phyloP scores from a whole-genome alignment of 2,888 invertebrate species.

The Drosophila kuntzei region DNA sequence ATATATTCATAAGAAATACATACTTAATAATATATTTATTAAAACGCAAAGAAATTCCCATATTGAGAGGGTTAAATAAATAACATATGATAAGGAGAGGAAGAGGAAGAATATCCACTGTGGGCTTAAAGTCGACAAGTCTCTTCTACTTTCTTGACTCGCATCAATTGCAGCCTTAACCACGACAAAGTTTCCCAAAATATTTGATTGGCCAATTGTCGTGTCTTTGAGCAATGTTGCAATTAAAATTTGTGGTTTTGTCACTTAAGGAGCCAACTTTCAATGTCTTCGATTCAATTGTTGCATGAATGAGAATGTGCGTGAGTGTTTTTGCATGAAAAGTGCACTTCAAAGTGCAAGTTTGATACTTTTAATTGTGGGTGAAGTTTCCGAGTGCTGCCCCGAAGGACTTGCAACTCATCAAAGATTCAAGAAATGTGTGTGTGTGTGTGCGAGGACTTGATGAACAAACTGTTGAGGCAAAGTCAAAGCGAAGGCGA shows the following conservation, averaged over 20 bases:
- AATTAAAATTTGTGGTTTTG: slow-evolving; percentile 58
- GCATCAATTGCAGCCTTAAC: neutral
- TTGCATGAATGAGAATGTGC: neutral
- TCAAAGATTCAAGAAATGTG: slow-evolving; percentile 65
- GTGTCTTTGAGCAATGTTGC: slow-evolving; percentile 40
- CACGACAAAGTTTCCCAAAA: slow-evolving; percentile 18
- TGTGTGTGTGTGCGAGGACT: slow-evolving; percentile 24
- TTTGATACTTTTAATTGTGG: slow-evolving; percentile 33
- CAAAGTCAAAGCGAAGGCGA: neutral
- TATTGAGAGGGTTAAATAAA: too few species aligned
- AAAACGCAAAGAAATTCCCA: too few species aligned
- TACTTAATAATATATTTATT: too few species aligned
- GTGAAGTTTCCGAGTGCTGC: slow-evolving; percentile 12
- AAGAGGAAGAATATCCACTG: neutral
- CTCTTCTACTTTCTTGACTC: neutral
- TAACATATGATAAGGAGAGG: too few species aligned
- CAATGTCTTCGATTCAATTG: slow-evolving; percentile 14
- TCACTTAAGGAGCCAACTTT: slow-evolving; percentile 13
- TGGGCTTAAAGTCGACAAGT: neutral
- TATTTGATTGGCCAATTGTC: slow-evolving; percentile 58
- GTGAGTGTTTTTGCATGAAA: slow-evolving; percentile 25
- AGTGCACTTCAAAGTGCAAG: slow-evolving; percentile 34
- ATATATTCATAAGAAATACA: too few species aligned
- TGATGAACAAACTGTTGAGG: neutral
- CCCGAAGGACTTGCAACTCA: slow-evolving; percentile 19